Conservation (phyloP, 2,113 vertebrate species). For the Syngnathus floridae region DNA sequence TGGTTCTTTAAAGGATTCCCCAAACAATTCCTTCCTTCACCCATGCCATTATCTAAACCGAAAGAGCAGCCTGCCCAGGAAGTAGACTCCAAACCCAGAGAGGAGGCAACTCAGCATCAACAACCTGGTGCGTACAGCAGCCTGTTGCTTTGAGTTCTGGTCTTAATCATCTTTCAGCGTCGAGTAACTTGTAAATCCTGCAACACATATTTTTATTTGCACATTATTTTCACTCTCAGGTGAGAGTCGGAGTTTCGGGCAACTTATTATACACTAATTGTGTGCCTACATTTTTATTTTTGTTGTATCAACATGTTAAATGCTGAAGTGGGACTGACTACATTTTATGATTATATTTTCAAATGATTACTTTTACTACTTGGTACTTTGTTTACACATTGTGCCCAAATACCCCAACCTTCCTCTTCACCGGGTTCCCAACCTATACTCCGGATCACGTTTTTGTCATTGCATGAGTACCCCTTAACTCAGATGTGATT, state of each 20-base stretch:
- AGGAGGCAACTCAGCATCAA: conserved; percentile 36
- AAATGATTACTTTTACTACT: no score
- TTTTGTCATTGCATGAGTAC: no score
- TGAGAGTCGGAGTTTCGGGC: conserved; percentile 54
- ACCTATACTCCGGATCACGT: no score
- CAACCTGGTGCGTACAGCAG: conserved; percentile 37
- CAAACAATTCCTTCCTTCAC: conserved; percentile 87
- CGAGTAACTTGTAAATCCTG: not conserved
- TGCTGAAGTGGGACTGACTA: not conserved
- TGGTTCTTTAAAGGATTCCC: conserved; percentile 98
- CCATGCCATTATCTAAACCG: conserved; percentile 81
- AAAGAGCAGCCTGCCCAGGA: conserved; percentile 46
- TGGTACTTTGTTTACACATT: no score
- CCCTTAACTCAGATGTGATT: no score
- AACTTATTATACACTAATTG: conserved; percentile 33
- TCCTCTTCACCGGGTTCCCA: no score
- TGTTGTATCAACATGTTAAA: not conserved
- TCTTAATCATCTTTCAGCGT: not conserved
- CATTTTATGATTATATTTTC: not conserved
- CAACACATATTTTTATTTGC: not conserved
- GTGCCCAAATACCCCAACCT: no score
- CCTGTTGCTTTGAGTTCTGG: not conserved
- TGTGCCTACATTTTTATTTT: not conserved
- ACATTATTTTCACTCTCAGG: conserved; percentile 24
- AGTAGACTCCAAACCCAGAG: conserved; percentile 49